These are phyloP conservation scores for Numenius arquata DNA, from an alignment of 2,113 vertebrate species.

Conservation along the genomic window DNA sequence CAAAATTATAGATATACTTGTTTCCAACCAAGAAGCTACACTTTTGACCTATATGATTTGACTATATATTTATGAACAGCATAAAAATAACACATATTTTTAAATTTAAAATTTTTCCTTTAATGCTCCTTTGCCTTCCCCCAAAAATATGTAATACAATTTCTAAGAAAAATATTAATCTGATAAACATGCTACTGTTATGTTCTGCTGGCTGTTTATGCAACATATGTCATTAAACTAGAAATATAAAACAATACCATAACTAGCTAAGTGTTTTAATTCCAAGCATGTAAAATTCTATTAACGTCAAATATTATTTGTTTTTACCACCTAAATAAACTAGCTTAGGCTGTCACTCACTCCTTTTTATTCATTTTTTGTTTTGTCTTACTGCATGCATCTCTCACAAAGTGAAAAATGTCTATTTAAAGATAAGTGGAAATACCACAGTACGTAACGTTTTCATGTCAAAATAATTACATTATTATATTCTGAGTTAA, in stretches of 20 bases:
- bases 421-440: conserved; percentile 78
- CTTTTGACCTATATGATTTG: neutral
- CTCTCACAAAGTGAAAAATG: conserved; percentile 71
- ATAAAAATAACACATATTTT: neutral
- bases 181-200: neutral
- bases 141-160: neutral
- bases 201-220: neutral
- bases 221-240: neutral
- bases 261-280: conserved; percentile 40
- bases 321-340: conserved; percentile 72
- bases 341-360: conserved; percentile 69
- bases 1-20: neutral
- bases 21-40: conserved; percentile 18
- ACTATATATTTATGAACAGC: neutral
- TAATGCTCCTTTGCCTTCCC: neutral
- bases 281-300: conserved; percentile 48
- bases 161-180: neutral
- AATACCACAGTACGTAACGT: conserved; percentile 69
- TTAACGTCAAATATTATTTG: conserved; percentile 61
- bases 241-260: conserved; percentile 4
- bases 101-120: neutral
- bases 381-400: conserved; percentile 71
- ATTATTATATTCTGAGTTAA: conserved; percentile 77
- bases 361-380: conserved; percentile 68
- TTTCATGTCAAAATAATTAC: conserved; percentile 83